Evolutionary conservation across 2,797 vertebrate genomes (phyloP).

Genomic region (Halcyon smyrnensis): DNA sequence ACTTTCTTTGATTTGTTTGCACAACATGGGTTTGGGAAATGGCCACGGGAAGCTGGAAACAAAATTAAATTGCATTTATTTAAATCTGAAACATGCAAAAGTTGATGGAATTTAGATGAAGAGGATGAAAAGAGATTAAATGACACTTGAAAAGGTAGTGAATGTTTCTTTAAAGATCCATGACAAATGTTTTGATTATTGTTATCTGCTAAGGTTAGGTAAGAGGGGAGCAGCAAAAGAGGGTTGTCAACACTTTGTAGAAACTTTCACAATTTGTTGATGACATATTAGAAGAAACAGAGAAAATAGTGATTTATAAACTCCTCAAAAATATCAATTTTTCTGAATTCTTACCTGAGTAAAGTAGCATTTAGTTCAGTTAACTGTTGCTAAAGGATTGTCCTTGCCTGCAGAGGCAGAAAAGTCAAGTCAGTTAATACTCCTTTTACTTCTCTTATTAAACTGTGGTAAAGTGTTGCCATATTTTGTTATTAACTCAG

Average conservation of each 20-base stretch:
- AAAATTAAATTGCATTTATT: slow-evolving; percentile 27
- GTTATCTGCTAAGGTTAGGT: not conserved
- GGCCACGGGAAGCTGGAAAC: not conserved
- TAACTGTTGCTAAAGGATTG: not conserved
- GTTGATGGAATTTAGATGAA: slow-evolving; percentile 18
- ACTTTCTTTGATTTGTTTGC: slow-evolving; percentile 52
- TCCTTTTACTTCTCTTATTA: not conserved
- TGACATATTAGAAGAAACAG: not conserved
- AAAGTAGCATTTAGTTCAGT: not conserved
- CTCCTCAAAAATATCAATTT: not conserved
- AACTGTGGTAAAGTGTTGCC: not conserved
- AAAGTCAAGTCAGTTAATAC: not conserved
- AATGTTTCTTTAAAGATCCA: not conserved
- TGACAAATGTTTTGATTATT: not conserved
- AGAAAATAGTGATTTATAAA: not conserved
- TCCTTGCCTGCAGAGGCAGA: not conserved
- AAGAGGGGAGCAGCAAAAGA: not conserved
- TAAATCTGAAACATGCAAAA: slow-evolving; percentile 14
- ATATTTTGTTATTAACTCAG: not conserved
- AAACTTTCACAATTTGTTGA: not conserved
- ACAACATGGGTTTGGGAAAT: slow-evolving; percentile 5
- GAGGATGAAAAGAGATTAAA: not conserved
- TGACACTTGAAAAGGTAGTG: not conserved
- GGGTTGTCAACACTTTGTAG: not conserved
- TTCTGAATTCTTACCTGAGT: not conserved